Evolutionary conservation across 2,113 vertebrate species (phyloP).

Genomic region (Microcebus ravelobensis): DNA sequence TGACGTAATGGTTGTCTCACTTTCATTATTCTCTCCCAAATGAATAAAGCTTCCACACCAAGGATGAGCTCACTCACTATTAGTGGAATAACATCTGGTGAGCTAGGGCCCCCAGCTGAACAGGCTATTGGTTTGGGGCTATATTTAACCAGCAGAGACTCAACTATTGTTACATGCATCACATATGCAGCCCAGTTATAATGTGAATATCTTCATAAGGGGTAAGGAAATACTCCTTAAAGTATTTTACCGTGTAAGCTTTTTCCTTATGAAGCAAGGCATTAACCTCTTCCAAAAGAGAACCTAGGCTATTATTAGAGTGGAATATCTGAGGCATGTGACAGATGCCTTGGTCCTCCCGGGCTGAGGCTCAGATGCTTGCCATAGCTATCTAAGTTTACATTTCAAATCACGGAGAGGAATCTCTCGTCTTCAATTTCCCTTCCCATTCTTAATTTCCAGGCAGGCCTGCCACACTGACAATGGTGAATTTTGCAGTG

Average conservation of each 20-base stretch:
- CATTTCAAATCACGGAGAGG: conserved; percentile 83
- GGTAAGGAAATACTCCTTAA: conserved; percentile 73
- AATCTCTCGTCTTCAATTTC: conserved; percentile 82
- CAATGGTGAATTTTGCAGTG: conserved; percentile 72
- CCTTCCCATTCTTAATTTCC: conserved; percentile 82
- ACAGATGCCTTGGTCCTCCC: conserved; percentile 79
- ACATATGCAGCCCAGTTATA: conserved; percentile 66
- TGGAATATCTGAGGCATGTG: conserved; percentile 78
- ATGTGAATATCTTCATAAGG: conserved; percentile 42
- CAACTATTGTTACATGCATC: conserved; percentile 59
- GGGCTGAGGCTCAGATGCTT: conserved; percentile 73
- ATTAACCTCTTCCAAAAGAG: conserved; percentile 76
- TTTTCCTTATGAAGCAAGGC: conserved; percentile 76
- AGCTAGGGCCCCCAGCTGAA: conserved; percentile 82
- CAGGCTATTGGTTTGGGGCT: conserved; percentile 73
- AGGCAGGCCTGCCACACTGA: conserved; percentile 74
- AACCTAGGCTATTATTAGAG: conserved; percentile 83
- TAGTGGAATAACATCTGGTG: conserved; percentile 92
- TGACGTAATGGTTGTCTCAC: conserved; percentile 96
- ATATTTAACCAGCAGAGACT: conserved; percentile 76
- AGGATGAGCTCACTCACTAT: conserved; percentile 94
- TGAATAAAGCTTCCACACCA: conserved; percentile 89
- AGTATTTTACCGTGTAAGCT: conserved; percentile 67
- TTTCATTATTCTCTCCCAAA: conserved; percentile 94
- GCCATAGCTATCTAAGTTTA: conserved; percentile 80